A percentile compares a stretch with the other conserved stretches of the same genome.
These are phyloP conservation scores for Centruroides vittatus DNA, from an alignment of 1,140 invertebrate genomes.

Conservation along the genomic window DNA sequence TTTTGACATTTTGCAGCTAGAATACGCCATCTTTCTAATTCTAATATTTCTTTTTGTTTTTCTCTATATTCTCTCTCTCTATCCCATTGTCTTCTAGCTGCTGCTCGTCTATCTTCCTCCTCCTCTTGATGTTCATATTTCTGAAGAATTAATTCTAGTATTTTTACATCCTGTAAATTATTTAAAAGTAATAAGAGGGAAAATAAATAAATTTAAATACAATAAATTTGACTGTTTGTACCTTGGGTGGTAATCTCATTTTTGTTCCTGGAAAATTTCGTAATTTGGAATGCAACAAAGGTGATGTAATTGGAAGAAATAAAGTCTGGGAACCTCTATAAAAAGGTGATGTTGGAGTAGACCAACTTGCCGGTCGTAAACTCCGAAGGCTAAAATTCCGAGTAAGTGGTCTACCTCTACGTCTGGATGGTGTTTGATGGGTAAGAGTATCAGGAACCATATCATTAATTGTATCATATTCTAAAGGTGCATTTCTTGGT, in stretches of 20 bases:
- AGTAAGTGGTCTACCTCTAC: too few species aligned
- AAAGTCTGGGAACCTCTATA: slow-evolving; percentile 11
- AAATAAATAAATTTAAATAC: not conserved
- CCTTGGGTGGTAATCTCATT: slow-evolving; percentile 14
- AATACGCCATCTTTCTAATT: slow-evolving; percentile 12
- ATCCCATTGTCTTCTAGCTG: slow-evolving; percentile 10
- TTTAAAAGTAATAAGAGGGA: not conserved
- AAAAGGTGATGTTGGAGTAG: slow-evolving; percentile 12
- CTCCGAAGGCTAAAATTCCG: not conserved
- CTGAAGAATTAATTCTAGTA: slow-evolving; percentile 16
- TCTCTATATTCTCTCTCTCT: slow-evolving; percentile 8
- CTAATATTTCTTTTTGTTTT: slow-evolving; percentile 9
- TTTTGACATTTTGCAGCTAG: slow-evolving; percentile 13
- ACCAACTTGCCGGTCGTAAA: slow-evolving; percentile 8
- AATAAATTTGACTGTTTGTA: not conserved
- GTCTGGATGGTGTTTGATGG: too few species aligned
- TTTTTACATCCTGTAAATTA: slow-evolving; percentile 16
- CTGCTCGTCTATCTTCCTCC: slow-evolving; percentile 12
- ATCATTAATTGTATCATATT: too few species aligned
- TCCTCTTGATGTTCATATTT: slow-evolving; percentile 15
- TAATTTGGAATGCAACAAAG: slow-evolving; percentile 13
- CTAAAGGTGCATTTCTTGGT: too few species aligned
- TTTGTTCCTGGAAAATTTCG: slow-evolving; percentile 12
- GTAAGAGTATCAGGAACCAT: too few species aligned
- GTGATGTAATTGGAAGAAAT: slow-evolving; percentile 15